These are phyloP conservation scores for Thera britannica DNA, from an alignment of 2,888 invertebrate species.

Conservation along the genomic window DNA sequence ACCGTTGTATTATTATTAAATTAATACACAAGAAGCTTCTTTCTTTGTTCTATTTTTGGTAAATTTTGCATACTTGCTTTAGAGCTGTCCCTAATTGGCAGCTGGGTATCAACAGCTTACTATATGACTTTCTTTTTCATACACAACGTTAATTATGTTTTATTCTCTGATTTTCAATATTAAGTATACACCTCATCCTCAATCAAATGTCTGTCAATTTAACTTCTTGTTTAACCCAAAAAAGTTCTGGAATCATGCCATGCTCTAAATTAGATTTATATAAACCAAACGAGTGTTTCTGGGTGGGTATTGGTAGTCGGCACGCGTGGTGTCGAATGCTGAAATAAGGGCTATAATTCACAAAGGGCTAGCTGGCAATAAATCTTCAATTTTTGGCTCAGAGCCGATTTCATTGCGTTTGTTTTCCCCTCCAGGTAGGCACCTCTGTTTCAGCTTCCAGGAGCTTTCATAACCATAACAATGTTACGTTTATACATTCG, in stretches of 20 bases:
- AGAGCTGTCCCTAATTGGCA: too few species aligned
- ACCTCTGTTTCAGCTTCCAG: constrained; percentile 5
- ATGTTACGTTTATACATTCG: constrained; percentile 1
- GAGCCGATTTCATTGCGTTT: constrained; percentile 16
- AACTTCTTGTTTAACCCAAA: constrained; percentile 1
- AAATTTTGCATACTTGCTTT: too few species aligned
- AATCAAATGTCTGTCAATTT: constrained; percentile 11
- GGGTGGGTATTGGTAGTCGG: constrained; percentile 4
- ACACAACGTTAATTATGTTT: neutral
- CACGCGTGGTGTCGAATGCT: constrained; percentile 19
- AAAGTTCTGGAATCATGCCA: constrained; percentile 13
- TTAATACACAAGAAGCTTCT: too few species aligned
- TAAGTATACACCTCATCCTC: neutral
- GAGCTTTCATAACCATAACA: neutral
- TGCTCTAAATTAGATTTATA: constrained; percentile 11
- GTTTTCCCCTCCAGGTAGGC: constrained; percentile 8
- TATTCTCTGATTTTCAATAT: neutral
- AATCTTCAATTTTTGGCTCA: constrained; percentile 22
- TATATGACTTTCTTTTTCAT: neutral
- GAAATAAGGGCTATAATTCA: constrained; percentile 21
- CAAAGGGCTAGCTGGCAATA: constrained; percentile 15
- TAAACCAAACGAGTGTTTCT: constrained; percentile 9
- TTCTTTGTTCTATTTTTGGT: neutral
- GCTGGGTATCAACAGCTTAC: too few species aligned
- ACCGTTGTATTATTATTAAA: neutral